Percentiles rank a stretch among this genome's conserved stretches.
phyloP scores from a whole-genome alignment of 2,888 invertebrate species.

The Byasa hedistus region DNA sequence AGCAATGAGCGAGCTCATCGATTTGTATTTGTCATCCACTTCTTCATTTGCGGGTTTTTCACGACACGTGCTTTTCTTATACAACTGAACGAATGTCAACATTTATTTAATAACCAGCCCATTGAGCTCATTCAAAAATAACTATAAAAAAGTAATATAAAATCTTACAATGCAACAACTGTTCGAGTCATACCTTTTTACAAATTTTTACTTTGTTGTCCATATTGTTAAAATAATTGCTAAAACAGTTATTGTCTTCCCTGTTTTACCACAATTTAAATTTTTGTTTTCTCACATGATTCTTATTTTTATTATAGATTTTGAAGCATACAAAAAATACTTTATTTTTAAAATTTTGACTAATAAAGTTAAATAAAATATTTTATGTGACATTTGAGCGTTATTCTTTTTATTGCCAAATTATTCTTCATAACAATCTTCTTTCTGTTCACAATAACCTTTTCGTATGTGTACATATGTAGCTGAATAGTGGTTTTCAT shows the following conservation, averaged over 20 bases:
- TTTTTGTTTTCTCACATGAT: background rate
- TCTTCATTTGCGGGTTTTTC: conserved; percentile 3
- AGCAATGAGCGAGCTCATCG: conserved; percentile 56
- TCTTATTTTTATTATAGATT: background rate
- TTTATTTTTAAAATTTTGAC: conserved; percentile 2
- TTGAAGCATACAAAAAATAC: background rate
- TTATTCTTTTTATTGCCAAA: conserved; percentile 8
- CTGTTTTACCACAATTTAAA: background rate
- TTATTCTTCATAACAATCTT: background rate
- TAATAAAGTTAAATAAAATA: background rate
- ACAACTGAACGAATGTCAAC: conserved; percentile 11
- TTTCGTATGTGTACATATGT: background rate
- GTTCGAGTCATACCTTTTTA: conserved; percentile 9
- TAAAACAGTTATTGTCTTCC: background rate
- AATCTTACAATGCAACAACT: background rate
- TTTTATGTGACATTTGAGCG: background rate
- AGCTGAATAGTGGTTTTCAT: background rate
- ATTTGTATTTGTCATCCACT: conserved; percentile 39
- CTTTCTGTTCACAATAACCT: background rate
- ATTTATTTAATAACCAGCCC: background rate
- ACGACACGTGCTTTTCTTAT: background rate
- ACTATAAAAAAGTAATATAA: background rate
- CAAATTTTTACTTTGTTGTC: conserved; percentile 5
- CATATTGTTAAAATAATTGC: conserved; percentile 1
- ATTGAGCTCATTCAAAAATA: background rate